phyloP scores from a whole-genome alignment of 1,140 invertebrate genomes.

The Bombus haemorrhoidalis region DNA sequence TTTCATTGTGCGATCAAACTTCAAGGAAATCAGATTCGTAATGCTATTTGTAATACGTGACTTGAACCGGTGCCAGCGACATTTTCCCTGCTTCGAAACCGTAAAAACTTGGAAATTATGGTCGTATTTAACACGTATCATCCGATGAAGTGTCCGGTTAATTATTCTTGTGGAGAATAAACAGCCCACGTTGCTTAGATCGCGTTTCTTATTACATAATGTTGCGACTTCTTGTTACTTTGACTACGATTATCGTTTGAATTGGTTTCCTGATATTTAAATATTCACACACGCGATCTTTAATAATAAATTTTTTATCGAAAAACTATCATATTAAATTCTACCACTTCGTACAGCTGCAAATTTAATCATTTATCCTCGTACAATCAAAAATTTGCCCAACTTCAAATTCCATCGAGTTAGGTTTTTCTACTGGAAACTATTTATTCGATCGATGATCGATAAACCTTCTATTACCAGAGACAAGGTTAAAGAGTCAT shows the following conservation, averaged over 20 bases:
- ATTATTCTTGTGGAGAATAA: background rate
- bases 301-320: background rate
- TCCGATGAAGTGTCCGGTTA: background rate
- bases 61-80: slow-evolving; percentile 59
- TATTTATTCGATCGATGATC: too few relatives aligned
- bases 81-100: slow-evolving; percentile 27
- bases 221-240: background rate
- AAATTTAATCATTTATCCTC: background rate
- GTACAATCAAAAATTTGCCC: background rate
- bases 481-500: background rate
- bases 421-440: background rate
- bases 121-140: slow-evolving; percentile 28
- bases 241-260: too few relatives aligned
- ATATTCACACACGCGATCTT: fast-evolving
- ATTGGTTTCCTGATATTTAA: background rate
- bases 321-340: background rate
- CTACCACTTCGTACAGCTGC: too few relatives aligned
- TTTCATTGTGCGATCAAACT: slow-evolving; percentile 47
- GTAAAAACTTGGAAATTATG: slow-evolving; percentile 49
- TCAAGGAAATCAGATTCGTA: slow-evolving; percentile 51
- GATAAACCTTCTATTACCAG: background rate
- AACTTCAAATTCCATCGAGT: background rate
- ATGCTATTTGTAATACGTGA: slow-evolving; percentile 39
- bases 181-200: background rate
- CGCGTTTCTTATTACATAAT: slow-evolving; percentile 10